Evolutionary conservation across 2,113 vertebrate genomes (phyloP).

Genomic region (Toxostoma redivivum): DNA sequence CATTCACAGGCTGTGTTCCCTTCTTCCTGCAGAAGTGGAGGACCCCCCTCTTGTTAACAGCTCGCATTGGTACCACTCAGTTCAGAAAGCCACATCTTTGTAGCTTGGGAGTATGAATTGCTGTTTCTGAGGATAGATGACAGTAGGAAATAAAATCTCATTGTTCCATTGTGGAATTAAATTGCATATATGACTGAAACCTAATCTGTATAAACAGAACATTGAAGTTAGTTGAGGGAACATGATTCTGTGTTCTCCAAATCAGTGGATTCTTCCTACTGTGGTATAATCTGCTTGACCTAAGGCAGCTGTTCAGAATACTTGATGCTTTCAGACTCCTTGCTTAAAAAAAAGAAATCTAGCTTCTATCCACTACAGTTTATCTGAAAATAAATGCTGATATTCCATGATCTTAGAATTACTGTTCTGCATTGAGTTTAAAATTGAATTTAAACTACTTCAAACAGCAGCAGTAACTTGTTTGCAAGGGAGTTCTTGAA

Average conservation of each 20-base stretch:
- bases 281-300: neutral
- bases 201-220: neutral
- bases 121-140: neutral
- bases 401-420: neutral
- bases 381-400: neutral
- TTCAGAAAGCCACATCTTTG: neutral
- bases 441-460: neutral
- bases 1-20: neutral
- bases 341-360: neutral
- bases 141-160: neutral
- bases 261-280: neutral
- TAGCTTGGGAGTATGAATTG: neutral
- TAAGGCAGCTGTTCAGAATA: neutral
- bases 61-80: neutral
- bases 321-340: neutral
- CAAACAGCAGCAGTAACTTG: neutral
- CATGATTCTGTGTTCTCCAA: neutral
- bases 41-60: neutral
- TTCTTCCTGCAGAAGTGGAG: neutral
- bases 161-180: neutral
- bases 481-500: neutral
- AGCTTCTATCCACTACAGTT: neutral
- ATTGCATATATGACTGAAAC: neutral
- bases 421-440: neutral
- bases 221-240: neutral